Base-by-base conservation (phyloP, 53 echinoderm and acorn worm species). In the Paelopatides confundens region DNA sequence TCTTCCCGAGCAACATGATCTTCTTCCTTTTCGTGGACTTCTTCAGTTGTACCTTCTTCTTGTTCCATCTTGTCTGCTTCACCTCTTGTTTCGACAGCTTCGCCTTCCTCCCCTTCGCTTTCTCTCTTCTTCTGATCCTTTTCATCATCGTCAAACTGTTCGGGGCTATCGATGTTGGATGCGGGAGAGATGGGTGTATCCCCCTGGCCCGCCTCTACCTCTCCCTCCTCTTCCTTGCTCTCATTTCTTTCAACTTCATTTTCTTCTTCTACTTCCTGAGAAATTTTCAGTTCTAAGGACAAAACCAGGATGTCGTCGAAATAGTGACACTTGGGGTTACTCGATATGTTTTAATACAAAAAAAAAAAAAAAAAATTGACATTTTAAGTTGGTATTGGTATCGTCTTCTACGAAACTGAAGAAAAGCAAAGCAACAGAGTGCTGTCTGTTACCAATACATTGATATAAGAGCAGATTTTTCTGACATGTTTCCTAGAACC, bases 21-120 rank as follows among this genome's bases (percentile, higher is more conserved):
- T 26, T 68, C 69, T 68, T 68, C 29, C 18, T 13, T 36, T 39
- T 69, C 77, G 12, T 66, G 90, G 29, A 29, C 30, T 24, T 82
- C 82, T 31, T 62, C 58, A n/a, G 50, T 46, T 43, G 62, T 78
- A 51, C 79, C 85, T 49, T 77, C 85, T 7, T 32, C 67, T 37
- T 79, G 85, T 40, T 85, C 90, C n/a, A n/a, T 78, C 58, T 62
- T 69, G 2, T 79, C 54, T 35, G 76, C 87, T 10, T 87, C 66
- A 70, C 39, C 85, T 31, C 63, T 71, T 14, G 21, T 49, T 63
- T 53, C 47, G 23, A 74, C 43, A 0, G 58, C 70, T 24, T 2
- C 66, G 11, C 74, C 82, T 15, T 66, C 87, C 7, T 81, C 86
- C 1, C n/a, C n/a, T 3, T 21, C 58, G 21, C 58, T 58, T 6